Percentiles rank a stretch among this genome's conserved stretches.
Evolutionary conservation across 2,797 vertebrate species (phyloP).

Genomic region (Urosaurus nigricauda): DNA sequence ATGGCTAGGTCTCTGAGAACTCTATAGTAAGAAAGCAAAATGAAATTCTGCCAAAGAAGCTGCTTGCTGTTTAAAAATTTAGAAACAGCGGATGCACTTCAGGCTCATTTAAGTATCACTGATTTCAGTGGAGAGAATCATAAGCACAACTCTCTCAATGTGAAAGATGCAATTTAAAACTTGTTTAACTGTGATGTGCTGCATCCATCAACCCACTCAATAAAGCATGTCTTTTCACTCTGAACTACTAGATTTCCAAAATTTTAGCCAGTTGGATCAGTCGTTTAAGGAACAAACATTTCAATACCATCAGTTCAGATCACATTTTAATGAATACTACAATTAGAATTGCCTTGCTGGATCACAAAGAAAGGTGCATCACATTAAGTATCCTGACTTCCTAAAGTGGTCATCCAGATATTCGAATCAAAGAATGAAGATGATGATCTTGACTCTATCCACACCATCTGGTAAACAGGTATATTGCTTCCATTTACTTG

Average conservation of each 20-base stretch:
- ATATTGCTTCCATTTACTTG: neutral
- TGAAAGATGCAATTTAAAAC: neutral
- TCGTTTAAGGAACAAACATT: neutral
- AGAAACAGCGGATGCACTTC: neutral
- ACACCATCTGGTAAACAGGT: neutral
- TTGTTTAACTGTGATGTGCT: neutral
- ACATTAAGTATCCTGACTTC: neutral
- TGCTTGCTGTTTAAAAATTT: neutral
- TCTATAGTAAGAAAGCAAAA: neutral
- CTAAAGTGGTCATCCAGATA: neutral
- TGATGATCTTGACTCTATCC: neutral
- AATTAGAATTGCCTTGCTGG: neutral
- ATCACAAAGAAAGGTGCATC: neutral
- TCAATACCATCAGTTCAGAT: neutral
- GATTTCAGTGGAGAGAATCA: slow-evolving; percentile 3
- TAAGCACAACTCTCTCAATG: neutral
- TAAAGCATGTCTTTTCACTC: neutral
- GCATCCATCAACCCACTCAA: neutral
- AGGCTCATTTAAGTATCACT: neutral
- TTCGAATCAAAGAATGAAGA: neutral
- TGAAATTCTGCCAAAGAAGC: slow-evolving; percentile 1
- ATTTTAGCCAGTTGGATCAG: neutral
- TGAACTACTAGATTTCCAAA: neutral
- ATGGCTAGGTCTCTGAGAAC: no score
- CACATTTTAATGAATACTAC: neutral